Percentiles rank a stretch among this genome's conserved stretches.
Conservation (phyloP, 92 coral and sea anemone species). For the Porites rus region DNA sequence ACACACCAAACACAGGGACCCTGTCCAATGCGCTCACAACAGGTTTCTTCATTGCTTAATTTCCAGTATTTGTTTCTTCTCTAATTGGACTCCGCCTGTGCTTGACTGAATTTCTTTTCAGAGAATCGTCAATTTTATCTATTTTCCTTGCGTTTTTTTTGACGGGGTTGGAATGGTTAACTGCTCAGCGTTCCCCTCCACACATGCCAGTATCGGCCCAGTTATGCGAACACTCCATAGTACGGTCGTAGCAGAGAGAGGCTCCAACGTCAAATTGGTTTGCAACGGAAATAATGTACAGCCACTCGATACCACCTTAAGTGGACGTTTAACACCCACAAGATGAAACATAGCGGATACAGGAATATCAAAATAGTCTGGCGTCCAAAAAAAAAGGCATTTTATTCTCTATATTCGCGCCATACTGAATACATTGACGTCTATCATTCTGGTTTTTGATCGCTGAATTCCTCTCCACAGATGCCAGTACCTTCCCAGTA, state of each 20-base stretch:
- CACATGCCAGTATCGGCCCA: neutral
- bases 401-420: neutral
- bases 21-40: no score
- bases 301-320: neutral
- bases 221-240: neutral
- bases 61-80: no score
- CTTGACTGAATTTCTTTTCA: no score
- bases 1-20: no score
- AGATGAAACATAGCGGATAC: neutral
- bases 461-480: neutral
- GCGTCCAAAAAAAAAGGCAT: no score
- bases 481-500: neutral
- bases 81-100: no score
- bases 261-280: constrained; percentile 3
- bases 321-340: constrained; percentile 22
- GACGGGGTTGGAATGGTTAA: no score
- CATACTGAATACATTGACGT: neutral
- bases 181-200: no score
- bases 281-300: neutral
- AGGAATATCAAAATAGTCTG: neutral
- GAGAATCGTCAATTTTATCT: no score
- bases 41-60: no score
- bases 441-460: neutral
- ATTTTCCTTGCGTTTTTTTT: no score
- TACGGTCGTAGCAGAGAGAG: neutral